Evolutionary conservation across 2,888 invertebrate genomes (phyloP), one percentile per base, ranked within the genome.

Genomic region (Drosophila maculinotata): DNA sequence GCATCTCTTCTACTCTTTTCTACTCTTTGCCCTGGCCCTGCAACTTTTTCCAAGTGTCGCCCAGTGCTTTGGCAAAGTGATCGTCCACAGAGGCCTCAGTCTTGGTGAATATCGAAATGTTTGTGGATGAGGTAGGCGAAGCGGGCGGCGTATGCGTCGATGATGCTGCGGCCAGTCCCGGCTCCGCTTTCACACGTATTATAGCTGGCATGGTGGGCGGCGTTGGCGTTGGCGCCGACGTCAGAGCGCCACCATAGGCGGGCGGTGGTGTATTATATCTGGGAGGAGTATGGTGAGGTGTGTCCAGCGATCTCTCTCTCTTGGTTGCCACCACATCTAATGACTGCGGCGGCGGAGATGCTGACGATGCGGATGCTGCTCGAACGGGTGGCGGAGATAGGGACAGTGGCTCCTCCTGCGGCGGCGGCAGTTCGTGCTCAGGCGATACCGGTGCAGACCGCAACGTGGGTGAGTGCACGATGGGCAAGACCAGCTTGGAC

Each of bases 1-100:
- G 26, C 47, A 28, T 23, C 12, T 2, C 17, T 33, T 23, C 28
- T 1, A 26, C 25, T 45, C 36, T 35, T 39, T 10, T 59, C 44
- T 86, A 76, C 45, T 90, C 89, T 73, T 90, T 93, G 25, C 45
- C 20, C 12, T 94, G 94, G 59, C 94, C 94, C 89, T 95, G 95
- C 66, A 95, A 92, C 90, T 95, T 94, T 69, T 93, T 93, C 97
- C 97, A 97, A 0, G 96, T 97, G 88, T 96, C 96, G 25, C 95
- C 95, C 41, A 97, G 92, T 0, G 97, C 97, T 92, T 97, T 97
- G 28, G 97, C 97, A 92, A 97, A 97, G 90, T 97, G 97, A 90
- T 97, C 97, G 92, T 97, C 97, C 39, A 97, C 97, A 66, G 95
- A 94, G 31, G 90, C 90, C 49, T 85, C 89, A 48, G 89, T 64